Evolutionary conservation across 2,888 invertebrate genomes (phyloP).

Genomic region (Microctonus aethiopoides): DNA sequence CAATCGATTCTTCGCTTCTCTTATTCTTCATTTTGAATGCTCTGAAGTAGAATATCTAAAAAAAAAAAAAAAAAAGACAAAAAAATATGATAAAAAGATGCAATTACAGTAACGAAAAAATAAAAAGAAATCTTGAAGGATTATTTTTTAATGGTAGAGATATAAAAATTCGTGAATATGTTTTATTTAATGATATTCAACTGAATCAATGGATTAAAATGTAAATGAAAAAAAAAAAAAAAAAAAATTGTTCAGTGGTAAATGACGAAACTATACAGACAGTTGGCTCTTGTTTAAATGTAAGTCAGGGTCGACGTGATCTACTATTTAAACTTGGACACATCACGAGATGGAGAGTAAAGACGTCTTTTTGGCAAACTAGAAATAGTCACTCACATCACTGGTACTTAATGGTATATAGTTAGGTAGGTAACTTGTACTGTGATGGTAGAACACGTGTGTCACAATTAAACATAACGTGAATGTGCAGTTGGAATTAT

Average conservation of each 20-base stretch:
- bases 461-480: background rate
- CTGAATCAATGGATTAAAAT: no score
- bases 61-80: no score
- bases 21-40: no score
- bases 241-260: background rate
- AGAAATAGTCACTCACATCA: conserved; percentile 23
- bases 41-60: no score
- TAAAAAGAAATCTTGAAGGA: no score
- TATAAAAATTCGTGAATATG: no score
- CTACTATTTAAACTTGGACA: conserved; percentile 34
- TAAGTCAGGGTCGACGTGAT: conserved; percentile 56
- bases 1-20: no score
- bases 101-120: no score
- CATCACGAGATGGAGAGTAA: background rate
- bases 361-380: conserved; percentile 2
- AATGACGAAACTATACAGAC: conserved; percentile 30
- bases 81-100: no score
- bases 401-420: background rate
- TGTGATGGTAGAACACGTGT: conserved; percentile 3
- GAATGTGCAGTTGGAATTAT: background rate
- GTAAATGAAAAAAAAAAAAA: no score
- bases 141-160: no score
- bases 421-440: background rate
- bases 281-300: conserved; percentile 51
- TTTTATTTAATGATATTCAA: no score